Evolutionary conservation across 2,888 invertebrate species (phyloP).

Genomic region (Agriopis aurantiaria): DNA sequence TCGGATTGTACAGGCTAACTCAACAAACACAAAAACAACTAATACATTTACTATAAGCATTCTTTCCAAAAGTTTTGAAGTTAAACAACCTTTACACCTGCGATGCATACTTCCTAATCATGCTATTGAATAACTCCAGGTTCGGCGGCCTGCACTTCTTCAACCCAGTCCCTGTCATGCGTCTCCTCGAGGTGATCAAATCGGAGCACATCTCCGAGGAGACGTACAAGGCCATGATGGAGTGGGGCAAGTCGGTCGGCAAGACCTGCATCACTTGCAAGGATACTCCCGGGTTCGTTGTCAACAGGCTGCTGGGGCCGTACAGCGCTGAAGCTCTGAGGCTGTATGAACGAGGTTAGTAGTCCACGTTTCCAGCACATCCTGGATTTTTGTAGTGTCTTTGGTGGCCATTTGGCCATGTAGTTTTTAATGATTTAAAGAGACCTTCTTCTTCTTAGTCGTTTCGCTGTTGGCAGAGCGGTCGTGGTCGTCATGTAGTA

Average conservation of each 20-base stretch:
- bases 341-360: constrained; percentile 91
- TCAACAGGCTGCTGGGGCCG: constrained; percentile 94
- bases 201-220: constrained; percentile 92
- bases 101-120: too few species aligned
- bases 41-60: too few species aligned
- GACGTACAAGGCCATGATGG: constrained; percentile 90
- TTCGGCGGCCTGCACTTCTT: constrained; percentile 97
- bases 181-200: constrained; percentile 93
- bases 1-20: too few species aligned
- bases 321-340: constrained; percentile 94
- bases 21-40: too few species aligned
- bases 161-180: constrained; percentile 97
- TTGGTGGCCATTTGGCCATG: too few species aligned
- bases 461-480: too few species aligned
- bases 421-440: too few species aligned
- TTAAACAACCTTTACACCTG: too few species aligned
- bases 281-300: constrained; percentile 97
- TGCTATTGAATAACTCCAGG: constrained; percentile 54
- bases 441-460: too few species aligned
- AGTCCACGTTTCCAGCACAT: neutral
- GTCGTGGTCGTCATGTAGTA: too few species aligned
- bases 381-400: too few species aligned
- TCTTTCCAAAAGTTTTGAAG: too few species aligned
- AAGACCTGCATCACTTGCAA: constrained; percentile 95
- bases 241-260: constrained; percentile 93